Base-by-base conservation (phyloP, 2,797 vertebrate genomes). In the Crocidura indochinensis region DNA sequence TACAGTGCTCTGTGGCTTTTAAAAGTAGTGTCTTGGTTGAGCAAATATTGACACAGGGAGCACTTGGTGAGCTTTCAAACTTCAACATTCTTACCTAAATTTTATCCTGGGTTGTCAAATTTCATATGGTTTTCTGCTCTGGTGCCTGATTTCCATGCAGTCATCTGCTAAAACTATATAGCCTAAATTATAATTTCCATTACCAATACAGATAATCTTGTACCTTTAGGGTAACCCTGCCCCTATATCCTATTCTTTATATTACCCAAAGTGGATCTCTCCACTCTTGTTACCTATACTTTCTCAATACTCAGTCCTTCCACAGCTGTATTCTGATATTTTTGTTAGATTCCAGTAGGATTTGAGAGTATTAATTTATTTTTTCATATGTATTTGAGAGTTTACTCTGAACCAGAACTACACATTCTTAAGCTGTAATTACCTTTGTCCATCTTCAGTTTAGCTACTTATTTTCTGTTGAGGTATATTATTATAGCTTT, bases 401-500 rank as follows among this genome's bases (percentile, higher is more conserved):
- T 74, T 84, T 72, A n/a, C 64, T 46, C 8, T 67, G 65, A 62
- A 10, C 26, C 67, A 78, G 38, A 76, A 53, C 27, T 62, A 20
- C 17, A 68, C 24, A 78, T 22, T 78, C 19, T 73, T 85, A 10
- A 73, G 67, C 3, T 2, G 1, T 56, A 81, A 67, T 51, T 81
- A 65, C 22, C 53, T 91, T 38, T 73, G 65, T 49, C 0, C 20
- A 81, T 68, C 67, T 6, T 7, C 47, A 62, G 77, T 71, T 64
- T 65, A 88, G 46, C 27, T 71, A 38, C 26, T 65, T 90, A 11
- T 75, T 87, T 87, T 51, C 62, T 73, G 10, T 26, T 46, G 26
- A 64, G 29, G 44, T 62, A 8, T 72, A 2, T 53, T 49, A 20
- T 71, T 71, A 71, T 38, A n/a, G 26, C 77, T 67, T 17, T n/a